Base-by-base conservation (phyloP, 2,797 vertebrate species). In the Paramormyrops hopkinsi region DNA sequence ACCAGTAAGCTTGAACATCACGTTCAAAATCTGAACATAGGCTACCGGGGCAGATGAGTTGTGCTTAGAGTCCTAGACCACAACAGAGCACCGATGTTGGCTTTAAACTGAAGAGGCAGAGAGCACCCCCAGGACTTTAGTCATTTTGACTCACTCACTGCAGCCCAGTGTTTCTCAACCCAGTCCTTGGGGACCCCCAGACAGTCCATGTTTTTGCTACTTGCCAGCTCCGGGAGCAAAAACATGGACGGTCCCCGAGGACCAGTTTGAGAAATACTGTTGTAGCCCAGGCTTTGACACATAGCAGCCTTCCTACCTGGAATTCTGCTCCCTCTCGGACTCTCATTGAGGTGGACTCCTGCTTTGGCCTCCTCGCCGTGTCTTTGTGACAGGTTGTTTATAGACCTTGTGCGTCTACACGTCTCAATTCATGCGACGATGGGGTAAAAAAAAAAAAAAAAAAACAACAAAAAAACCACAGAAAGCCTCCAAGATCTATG, bases 391-490 rank as follows among this genome's bases (percentile, higher is more conserved):
- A 22, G 88, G 90, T 88, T 89, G 85, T 89, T 88, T 89, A 89
- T 89, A 90, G 90, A 91, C 90, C 87, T 89, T 88, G 73, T 44
- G 41, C 25, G 41, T 56, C 88, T 69, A 84, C 87, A 85, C 87
- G 87, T 53, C 86, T 91, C 88, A 73, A 50, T 87, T 89, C 48
- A 87, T 25, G 50, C 46, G 84, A 76, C 84, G 86, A 87, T 54
- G 37, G 51, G 33, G 85, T 37, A 86, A 46, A 48, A 48, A 8
- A 48, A 48, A 46, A 7, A 46, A 88, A 48, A 54, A 85, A 37
- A 25, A 54, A 86, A 65, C 29, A 8, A 46, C 56, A 54, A 85
- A 88, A 56, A 89, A 29, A 9, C 22, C 46, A 88, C 87, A 82
- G 17, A 90, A 83, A 87, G 19, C 82, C 48, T 65, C 37, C 65